Evolutionary conservation across 2,888 invertebrate species (phyloP).

Genomic region (Pseudanteris insignis): DNA sequence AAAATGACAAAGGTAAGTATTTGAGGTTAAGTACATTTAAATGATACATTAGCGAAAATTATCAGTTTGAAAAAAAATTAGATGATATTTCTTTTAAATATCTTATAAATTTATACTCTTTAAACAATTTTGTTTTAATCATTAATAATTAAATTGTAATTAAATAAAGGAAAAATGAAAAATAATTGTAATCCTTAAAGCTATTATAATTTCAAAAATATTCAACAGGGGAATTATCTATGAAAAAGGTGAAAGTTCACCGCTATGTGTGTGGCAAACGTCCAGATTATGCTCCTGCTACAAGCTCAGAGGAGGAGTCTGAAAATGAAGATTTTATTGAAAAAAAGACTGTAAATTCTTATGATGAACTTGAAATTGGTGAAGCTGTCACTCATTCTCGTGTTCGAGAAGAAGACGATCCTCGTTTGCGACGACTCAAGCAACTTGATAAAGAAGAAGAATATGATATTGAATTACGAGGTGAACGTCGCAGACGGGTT

Average conservation of each 20-base stretch:
- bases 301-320: constrained; percentile 87
- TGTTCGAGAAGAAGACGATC: constrained; percentile 76
- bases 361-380: constrained; percentile 62
- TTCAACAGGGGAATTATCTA: constrained; percentile 86
- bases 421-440: constrained; percentile 72
- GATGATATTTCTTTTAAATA: not conserved
- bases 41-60: not conserved
- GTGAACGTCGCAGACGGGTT: constrained; percentile 73
- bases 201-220: too few species aligned
- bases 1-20: constrained; percentile 92
- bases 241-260: constrained; percentile 99
- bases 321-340: constrained; percentile 89
- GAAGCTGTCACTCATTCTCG: constrained; percentile 62
- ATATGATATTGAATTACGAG: constrained; percentile 67
- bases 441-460: constrained; percentile 67
- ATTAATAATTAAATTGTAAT: too few species aligned
- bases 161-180: too few species aligned
- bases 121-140: too few species aligned
- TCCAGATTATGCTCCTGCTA: constrained; percentile 92
- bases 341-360: constrained; percentile 64
- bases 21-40: constrained; percentile 6
- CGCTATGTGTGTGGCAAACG: constrained; percentile 98
- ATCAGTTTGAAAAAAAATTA: not conserved
- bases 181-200: too few species aligned
- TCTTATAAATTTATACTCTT: not conserved